Conservation (phyloP, 2,888 invertebrate species). For the Cryptocheilus praepositus region DNA sequence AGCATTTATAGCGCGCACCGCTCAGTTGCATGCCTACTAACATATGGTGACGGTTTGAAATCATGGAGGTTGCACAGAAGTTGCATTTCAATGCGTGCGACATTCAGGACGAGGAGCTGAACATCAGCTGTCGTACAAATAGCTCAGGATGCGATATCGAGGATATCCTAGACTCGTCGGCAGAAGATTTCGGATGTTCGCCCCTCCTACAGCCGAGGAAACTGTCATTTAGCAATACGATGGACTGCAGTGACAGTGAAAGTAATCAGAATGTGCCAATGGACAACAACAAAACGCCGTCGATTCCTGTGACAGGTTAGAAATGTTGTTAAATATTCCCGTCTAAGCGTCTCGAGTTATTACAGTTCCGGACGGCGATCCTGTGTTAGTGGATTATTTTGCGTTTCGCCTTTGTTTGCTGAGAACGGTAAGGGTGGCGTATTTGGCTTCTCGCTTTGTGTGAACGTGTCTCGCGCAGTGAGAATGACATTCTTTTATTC, state of each 20-base stretch:
- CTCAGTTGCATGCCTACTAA: conserved; percentile 24
- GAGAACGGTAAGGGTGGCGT: too few species aligned
- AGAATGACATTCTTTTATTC: too few species aligned
- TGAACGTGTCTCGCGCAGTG: too few species aligned
- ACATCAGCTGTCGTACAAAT: conserved; percentile 75
- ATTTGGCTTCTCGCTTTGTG: too few species aligned
- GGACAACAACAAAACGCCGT: conserved; percentile 56
- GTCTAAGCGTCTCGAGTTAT: background rate
- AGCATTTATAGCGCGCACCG: conserved; percentile 24
- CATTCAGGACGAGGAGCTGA: conserved; percentile 77
- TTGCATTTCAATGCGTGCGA: conserved; percentile 70
- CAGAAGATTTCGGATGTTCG: conserved; percentile 78
- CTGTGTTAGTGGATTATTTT: too few species aligned
- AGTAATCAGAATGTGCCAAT: conserved; percentile 43
- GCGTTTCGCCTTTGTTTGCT: too few species aligned
- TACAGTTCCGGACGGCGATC: too few species aligned
- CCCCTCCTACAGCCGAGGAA: conserved; percentile 78
- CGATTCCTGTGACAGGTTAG: conserved; percentile 66
- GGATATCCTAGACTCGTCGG: conserved; percentile 79
- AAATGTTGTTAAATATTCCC: background rate
- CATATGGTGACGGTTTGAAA: conserved; percentile 51
- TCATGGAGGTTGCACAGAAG: conserved; percentile 71
- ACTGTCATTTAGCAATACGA: conserved; percentile 78
- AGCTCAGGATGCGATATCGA: conserved; percentile 81
- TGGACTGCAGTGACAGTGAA: conserved; percentile 71